These are phyloP conservation scores for Oreochromis tanganicae DNA, from an alignment of 2,113 vertebrate species.

Conservation along the genomic window DNA sequence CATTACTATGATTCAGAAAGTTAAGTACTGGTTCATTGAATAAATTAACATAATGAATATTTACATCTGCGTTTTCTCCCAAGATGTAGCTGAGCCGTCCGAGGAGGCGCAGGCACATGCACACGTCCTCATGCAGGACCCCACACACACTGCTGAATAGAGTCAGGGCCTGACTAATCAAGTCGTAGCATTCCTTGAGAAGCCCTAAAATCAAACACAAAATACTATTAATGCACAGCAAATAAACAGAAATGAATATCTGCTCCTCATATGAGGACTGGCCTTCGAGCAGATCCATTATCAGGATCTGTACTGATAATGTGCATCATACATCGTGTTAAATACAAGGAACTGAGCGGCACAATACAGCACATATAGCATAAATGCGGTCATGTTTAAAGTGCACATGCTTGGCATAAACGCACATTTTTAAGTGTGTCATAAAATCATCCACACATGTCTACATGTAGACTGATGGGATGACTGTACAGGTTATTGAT, in stretches of 20 bases:
- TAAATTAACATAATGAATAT: neutral
- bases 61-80: slow-evolving; percentile 87
- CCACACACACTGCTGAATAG: slow-evolving; percentile 92
- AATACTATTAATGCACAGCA: neutral
- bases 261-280: neutral
- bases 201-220: slow-evolving; percentile 71
- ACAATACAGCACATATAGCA: neutral
- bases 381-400: neutral
- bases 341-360: neutral
- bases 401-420: neutral
- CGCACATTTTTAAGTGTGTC: neutral
- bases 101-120: slow-evolving; percentile 85
- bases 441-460: neutral
- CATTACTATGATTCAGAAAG: neutral
- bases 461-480: neutral
- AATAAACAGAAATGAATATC: neutral
- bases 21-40: neutral
- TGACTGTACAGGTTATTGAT: neutral
- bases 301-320: neutral
- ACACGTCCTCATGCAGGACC: slow-evolving; percentile 89
- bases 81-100: slow-evolving; percentile 89
- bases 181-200: slow-evolving; percentile 85
- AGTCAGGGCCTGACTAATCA: slow-evolving; percentile 87
- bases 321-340: neutral
- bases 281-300: neutral